These are phyloP conservation scores for Calephelis perditalis DNA, from an alignment of 2,888 invertebrate genomes.

Conservation along the genomic window DNA sequence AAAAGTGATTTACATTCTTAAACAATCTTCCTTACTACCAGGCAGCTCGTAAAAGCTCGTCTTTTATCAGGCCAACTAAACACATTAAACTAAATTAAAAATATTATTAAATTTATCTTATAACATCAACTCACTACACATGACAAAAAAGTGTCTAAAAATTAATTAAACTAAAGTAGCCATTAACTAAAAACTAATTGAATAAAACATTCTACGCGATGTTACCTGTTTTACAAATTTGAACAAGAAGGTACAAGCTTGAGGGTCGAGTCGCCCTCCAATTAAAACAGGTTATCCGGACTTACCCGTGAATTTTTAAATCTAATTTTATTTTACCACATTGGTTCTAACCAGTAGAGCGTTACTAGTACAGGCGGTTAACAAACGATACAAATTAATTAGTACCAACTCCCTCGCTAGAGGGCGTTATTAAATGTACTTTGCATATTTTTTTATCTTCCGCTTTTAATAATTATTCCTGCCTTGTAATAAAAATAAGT, in stretches of 20 bases:
- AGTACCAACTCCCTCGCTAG: neutral
- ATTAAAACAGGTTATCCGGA: neutral
- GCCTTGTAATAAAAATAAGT: neutral
- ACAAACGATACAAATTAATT: constrained; percentile 10
- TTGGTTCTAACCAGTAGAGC: constrained; percentile 41
- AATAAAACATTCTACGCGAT: no score
- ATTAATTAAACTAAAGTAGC: no score
- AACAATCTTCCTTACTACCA: no score
- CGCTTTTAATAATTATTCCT: constrained; percentile 28
- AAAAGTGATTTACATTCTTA: no score
- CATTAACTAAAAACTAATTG: no score
- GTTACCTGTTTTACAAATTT: no score
- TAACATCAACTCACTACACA: no score
- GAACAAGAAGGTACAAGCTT: neutral
- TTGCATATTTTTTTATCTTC: constrained; percentile 63
- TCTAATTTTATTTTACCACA: constrained; percentile 30
- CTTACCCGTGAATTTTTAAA: constrained; percentile 1
- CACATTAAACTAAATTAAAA: no score
- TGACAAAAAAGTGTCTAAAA: no score
- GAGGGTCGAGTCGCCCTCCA: neutral
- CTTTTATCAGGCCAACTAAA: no score
- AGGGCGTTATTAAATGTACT: constrained; percentile 59
- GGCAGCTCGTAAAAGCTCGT: no score
- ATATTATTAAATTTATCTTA: no score
- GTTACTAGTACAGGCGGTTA: constrained; percentile 51